Evolutionary conservation across 1,140 invertebrate genomes (phyloP).

Genomic region (Hypothenemus hampei): DNA sequence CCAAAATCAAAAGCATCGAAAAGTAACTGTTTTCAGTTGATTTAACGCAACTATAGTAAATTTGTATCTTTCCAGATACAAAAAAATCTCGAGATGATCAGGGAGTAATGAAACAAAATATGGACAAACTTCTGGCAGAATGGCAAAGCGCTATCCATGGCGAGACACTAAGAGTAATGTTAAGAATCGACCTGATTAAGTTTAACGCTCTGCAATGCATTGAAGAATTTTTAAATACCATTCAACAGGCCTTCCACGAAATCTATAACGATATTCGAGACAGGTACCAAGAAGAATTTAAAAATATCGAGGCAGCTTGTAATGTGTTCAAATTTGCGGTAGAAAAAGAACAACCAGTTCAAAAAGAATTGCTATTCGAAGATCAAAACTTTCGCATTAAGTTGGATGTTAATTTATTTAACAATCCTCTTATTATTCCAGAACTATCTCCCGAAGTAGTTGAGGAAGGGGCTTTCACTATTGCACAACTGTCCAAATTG

Average conservation of each 20-base stretch:
- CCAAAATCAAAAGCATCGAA: constrained; percentile 9
- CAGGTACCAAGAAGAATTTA: constrained; percentile 50
- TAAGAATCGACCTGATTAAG: constrained; percentile 47
- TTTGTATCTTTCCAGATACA: constrained; percentile 11
- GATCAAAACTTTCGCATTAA: constrained; percentile 31
- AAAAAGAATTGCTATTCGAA: constrained; percentile 35
- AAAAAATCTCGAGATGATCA: constrained; percentile 14
- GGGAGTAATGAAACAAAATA: constrained; percentile 26
- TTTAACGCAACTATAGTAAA: neutral
- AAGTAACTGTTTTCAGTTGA: neutral
- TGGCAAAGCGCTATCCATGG: constrained; percentile 51
- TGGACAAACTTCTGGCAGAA: constrained; percentile 43
- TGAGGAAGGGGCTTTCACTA: constrained; percentile 46
- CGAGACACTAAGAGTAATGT: constrained; percentile 48
- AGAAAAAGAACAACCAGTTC: constrained; percentile 45
- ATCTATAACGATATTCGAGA: constrained; percentile 48
- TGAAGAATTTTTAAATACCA: constrained; percentile 45
- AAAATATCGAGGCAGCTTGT: constrained; percentile 51
- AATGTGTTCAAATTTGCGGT: constrained; percentile 53
- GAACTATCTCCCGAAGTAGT: constrained; percentile 33
- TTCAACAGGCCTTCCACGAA: constrained; percentile 45
- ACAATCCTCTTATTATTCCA: constrained; percentile 24
- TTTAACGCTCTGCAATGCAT: constrained; percentile 47
- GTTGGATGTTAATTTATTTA: constrained; percentile 23
- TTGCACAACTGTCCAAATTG: constrained; percentile 49